These are phyloP conservation scores for Camponotus pennsylvanicus DNA, from an alignment of 1,140 invertebrate genomes.

Conservation along the genomic window DNA sequence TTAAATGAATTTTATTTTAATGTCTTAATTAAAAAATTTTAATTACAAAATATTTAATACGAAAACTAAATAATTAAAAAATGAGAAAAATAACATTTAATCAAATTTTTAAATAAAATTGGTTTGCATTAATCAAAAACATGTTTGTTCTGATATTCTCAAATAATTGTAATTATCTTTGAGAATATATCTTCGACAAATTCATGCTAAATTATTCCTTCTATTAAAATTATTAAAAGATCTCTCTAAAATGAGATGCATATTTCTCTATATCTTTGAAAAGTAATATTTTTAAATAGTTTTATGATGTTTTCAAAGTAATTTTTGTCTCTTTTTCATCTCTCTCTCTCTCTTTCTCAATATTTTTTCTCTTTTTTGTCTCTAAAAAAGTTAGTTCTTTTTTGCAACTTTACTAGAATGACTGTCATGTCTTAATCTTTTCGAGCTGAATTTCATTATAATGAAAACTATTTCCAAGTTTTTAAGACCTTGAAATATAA, in stretches of 20 bases:
- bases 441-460: conserved; percentile 19
- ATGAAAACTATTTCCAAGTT: conserved; percentile 39
- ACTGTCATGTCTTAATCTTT: background rate
- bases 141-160: too few species aligned
- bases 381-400: conserved; percentile 1
- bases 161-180: too few species aligned
- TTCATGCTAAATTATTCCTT: too few species aligned
- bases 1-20: background rate
- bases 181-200: too few species aligned
- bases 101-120: too few species aligned
- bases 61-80: too few species aligned
- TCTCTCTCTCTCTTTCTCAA: too few species aligned
- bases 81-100: too few species aligned
- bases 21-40: background rate
- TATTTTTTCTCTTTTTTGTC: too few species aligned
- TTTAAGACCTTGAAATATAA: background rate
- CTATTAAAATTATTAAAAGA: background rate
- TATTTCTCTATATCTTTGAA: background rate
- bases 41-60: background rate
- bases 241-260: background rate
- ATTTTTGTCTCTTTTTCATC: too few species aligned
- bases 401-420: background rate
- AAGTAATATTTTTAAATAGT: conserved; percentile 7
- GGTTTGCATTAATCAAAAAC: too few species aligned
- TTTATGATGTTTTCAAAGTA: conserved; percentile 14